phyloP scores from a whole-genome alignment of 2,888 invertebrate species.

The Hybos culiciformis region DNA sequence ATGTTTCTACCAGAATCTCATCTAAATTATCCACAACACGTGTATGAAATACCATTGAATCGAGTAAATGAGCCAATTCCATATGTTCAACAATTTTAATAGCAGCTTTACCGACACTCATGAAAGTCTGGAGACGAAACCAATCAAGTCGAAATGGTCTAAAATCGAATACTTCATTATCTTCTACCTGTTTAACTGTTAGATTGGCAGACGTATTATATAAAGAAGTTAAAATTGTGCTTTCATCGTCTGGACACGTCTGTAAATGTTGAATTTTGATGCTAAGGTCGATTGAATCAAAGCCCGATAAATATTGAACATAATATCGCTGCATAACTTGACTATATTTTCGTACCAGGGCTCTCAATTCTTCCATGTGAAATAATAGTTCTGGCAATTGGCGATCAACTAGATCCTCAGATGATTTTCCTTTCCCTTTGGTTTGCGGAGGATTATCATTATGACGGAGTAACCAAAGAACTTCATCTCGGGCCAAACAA shows the following conservation, averaged over 20 bases:
- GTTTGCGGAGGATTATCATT: constrained; percentile 87
- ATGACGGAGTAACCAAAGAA: constrained; percentile 91
- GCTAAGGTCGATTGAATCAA: constrained; percentile 86
- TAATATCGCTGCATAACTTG: constrained; percentile 96
- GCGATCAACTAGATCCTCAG: constrained; percentile 83
- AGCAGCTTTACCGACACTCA: constrained; percentile 71
- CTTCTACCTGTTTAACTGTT: constrained; percentile 90
- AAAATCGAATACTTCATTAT: constrained; percentile 91
- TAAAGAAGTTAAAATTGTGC: constrained; percentile 81
- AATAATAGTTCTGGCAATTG: constrained; percentile 94
- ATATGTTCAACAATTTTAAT: constrained; percentile 68
- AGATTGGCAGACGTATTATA: constrained; percentile 77
- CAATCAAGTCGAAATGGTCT: constrained; percentile 91
- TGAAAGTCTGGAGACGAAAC: constrained; percentile 91
- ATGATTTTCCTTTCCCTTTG: constrained; percentile 62
- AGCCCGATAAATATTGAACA: constrained; percentile 91
- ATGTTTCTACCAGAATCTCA: constrained; percentile 91
- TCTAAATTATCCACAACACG: constrained; percentile 97
- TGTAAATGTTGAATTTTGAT: constrained; percentile 70
- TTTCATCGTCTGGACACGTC: constrained; percentile 87
- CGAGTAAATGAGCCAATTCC: constrained; percentile 80
- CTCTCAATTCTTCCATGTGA: constrained; percentile 94
- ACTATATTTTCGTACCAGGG: constrained; percentile 87
- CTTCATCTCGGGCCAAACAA: constrained; percentile 91
- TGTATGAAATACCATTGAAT: constrained; percentile 92